Base-by-base conservation (phyloP, 1,140 invertebrate genomes). In the Danaus melanippus region DNA sequence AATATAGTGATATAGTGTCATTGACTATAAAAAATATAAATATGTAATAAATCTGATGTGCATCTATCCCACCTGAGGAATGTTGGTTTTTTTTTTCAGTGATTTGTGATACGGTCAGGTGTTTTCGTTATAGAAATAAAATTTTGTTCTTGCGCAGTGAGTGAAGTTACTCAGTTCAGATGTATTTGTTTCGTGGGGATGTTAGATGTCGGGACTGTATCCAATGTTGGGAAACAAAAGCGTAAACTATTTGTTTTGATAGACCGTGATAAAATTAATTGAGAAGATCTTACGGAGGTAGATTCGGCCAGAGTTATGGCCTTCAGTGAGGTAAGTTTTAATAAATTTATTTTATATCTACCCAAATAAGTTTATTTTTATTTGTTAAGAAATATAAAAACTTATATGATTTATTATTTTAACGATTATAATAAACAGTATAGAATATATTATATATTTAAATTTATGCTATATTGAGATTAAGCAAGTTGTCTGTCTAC, bases 41-140 rank as follows among this genome's bases (percentile, higher is more conserved):
- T 68, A 68, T 64, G 66, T 49, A 62, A 69, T 59, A 58, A 70
- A 60, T 67, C 57, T 62, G 58, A 74, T 76, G 79, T 86, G 79
- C 67, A 75, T 76, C 68, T 85, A 83, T 86, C 81, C 86, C 86
- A 88, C 86, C 86, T 87, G 86, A 87, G 86, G 86, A 87, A 87
- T 87, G 86, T 87, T 84, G 79, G 74, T 84, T 85, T 86, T 82
- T 87, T 60, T 32, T 32, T 87, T 86, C 79, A 85, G 84, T 87
- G 84, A 87, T 86, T 87, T 87, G 84, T 87, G 84, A 82, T 85
- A 81, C 72, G 81, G 86, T 87, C 86, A 87, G 86, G 86, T 87
- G 86, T 87, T 87, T 87, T 83, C 74, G 69, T 81, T 83, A 80
- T 80, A 75, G 74, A 85, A 76, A 84, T 84, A 79, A 79, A 85